A percentile compares a stretch with the other conserved stretches of the same genome.
These are phyloP conservation scores for Sebastiscus tertius DNA, from an alignment of 2,797 vertebrate species.

Conservation along the genomic window DNA sequence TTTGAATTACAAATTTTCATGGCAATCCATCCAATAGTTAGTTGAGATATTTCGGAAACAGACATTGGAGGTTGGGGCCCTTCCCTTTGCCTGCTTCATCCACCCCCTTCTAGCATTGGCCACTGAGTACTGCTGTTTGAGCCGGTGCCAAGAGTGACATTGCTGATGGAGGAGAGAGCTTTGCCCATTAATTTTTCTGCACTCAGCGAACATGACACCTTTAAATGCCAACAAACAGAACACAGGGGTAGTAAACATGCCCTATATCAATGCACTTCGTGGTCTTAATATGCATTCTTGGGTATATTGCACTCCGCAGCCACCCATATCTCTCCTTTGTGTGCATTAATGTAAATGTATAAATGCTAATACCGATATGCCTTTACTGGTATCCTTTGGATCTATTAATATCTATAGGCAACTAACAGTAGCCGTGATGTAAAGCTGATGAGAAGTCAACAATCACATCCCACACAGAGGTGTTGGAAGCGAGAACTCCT, in stretches of 20 bases:
- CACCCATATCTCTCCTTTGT: background rate
- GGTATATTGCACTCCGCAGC: background rate
- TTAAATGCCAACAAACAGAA: background rate
- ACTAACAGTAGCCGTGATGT: background rate
- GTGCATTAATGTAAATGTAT: background rate
- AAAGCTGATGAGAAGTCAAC: constrained; percentile 20
- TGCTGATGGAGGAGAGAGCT: background rate
- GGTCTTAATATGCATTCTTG: background rate
- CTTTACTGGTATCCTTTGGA: background rate
- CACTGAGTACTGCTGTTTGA: background rate
- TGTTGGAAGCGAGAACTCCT: constrained; percentile 1
- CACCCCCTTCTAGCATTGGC: background rate
- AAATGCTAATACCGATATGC: background rate
- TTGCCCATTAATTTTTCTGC: constrained; percentile 1
- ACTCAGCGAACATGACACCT: constrained; percentile 1
- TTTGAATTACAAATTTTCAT: background rate
- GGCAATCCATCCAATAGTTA: background rate
- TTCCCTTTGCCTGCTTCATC: background rate
- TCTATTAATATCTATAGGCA: constrained; percentile 4
- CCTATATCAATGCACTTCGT: background rate
- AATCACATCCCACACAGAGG: constrained; percentile 14
- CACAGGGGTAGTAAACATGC: background rate
- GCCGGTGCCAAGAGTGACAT: constrained; percentile 5
- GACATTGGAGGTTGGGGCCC: background rate
- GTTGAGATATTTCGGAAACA: background rate